Base-by-base conservation (phyloP, 2,888 invertebrate genomes). In the Apamea anceps region DNA sequence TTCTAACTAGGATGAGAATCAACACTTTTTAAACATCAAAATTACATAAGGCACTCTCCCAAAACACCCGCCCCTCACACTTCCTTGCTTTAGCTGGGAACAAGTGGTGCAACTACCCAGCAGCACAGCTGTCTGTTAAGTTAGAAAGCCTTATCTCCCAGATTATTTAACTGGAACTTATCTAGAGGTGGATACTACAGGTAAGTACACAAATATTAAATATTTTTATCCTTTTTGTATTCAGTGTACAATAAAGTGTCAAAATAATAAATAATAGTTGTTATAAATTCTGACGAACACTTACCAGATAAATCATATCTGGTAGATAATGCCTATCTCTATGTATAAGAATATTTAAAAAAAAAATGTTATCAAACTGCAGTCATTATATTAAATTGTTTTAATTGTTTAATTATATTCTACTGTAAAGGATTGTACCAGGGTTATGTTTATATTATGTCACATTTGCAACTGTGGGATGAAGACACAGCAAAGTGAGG, bases 401-500 rank as follows among this genome's bases (percentile, higher is more conserved):
- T 63, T 25, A 25, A 28, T 15, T 2, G 21, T 57, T 4, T n/a
- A 2, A 28, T 25, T 28, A 62, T 10, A 51, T 67, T 72, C 21
- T 45, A 37, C 8, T 45, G 2, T 15, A 42, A 42, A 28, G 18
- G 13, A 32, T 45, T 51, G 2, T 45, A 60, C 45, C n/a, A 42
- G 37, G 54, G 12, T 28, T 57, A 62, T 65, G 60, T 80, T 60
- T 75, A 51, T 57, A 57, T 71, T 57, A 77, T 45, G 48, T 71
- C 54, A 75, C 57, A 74, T 48, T 37, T 18, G 0, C 25, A 73
- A 72, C 54, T 65, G 15, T 62, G 21, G 32, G 18, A 21, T 60
- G 54, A 70, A 28, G n/a, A 77, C 45, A 76, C 62, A 45, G 15
- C 15, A 84, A 72, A 76, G 54, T 77, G 57, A 84, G 84, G 85